phyloP scores from a whole-genome alignment of 2,888 invertebrate species.

The Desoria tigrina region DNA sequence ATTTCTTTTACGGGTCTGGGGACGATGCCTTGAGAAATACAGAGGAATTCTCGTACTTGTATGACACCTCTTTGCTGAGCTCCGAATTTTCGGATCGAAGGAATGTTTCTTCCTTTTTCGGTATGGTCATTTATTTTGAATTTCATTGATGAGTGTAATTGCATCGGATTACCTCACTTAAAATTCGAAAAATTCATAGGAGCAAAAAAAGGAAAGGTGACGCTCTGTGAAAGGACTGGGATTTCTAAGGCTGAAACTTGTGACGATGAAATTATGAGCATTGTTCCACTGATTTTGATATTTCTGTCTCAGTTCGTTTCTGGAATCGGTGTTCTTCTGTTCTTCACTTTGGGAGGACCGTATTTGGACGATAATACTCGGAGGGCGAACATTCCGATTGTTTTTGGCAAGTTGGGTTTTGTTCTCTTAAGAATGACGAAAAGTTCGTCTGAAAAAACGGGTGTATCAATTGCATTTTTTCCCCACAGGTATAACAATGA shows the following conservation, averaged over 20 bases:
- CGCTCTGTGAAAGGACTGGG: not conserved
- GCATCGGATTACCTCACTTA: too few relatives aligned
- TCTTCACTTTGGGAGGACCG: constrained; percentile 67
- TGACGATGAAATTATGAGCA: too few relatives aligned
- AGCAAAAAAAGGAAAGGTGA: too few relatives aligned
- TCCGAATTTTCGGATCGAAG: constrained; percentile 63
- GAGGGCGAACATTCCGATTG: constrained; percentile 66
- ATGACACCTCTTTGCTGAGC: constrained; percentile 62
- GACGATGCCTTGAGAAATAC: not conserved
- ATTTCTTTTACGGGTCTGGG: constrained; percentile 60
- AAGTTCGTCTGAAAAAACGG: too few relatives aligned
- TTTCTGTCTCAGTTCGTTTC: constrained; percentile 69
- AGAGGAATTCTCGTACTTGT: not conserved
- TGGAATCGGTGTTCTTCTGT: constrained; percentile 69
- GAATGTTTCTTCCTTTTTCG: constrained; percentile 66
- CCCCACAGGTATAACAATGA: constrained; percentile 8
- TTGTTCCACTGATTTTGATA: constrained; percentile 55
- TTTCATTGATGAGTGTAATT: constrained; percentile 62
- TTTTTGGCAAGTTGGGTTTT: constrained; percentile 62
- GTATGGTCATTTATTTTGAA: constrained; percentile 66
- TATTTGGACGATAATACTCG: constrained; percentile 70
- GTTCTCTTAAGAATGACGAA: too few relatives aligned
- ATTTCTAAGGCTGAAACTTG: not conserved
- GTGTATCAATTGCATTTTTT: too few relatives aligned
- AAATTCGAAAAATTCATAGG: too few relatives aligned